Percentiles rank a stretch among this genome's conserved stretches.
Evolutionary conservation across 2,113 vertebrate species (phyloP).

Genomic region (Lota lota): DNA sequence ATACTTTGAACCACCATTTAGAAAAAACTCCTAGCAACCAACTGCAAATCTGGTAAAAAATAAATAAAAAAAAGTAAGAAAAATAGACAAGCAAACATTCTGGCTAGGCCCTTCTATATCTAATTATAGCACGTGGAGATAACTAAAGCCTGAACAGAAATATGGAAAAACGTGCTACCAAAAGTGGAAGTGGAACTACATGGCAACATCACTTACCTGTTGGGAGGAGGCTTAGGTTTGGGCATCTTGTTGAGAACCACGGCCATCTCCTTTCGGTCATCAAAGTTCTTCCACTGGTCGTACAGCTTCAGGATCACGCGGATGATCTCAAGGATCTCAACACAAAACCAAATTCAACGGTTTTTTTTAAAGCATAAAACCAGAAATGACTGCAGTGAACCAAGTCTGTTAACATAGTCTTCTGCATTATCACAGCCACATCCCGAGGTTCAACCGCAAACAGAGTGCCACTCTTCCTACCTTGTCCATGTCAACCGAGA

Average conservation of each 20-base stretch:
- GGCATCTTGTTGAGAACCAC: slow-evolving; percentile 98
- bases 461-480: slow-evolving; percentile 59
- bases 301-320: slow-evolving; percentile 98
- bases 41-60: neutral
- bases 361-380: neutral
- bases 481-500: slow-evolving; percentile 99
- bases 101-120: too few species aligned
- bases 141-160: neutral
- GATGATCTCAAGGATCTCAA: slow-evolving; percentile 97
- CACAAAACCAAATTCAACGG: too few species aligned
- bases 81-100: too few species aligned
- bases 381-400: neutral
- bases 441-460: too few species aligned
- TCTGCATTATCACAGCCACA: neutral
- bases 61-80: too few species aligned
- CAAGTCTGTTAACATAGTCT: neutral
- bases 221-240: slow-evolving; percentile 97
- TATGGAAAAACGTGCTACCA: neutral
- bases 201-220: slow-evolving; percentile 76
- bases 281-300: slow-evolving; percentile 99
- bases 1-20: neutral
- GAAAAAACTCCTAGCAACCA: neutral
- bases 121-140: too few species aligned
- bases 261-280: slow-evolving; percentile 97
- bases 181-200: neutral